A percentile compares a stretch with the other conserved stretches of the same genome.
Conservation (phyloP, 2,888 invertebrate genomes). For the Lochmaea capreae region DNA sequence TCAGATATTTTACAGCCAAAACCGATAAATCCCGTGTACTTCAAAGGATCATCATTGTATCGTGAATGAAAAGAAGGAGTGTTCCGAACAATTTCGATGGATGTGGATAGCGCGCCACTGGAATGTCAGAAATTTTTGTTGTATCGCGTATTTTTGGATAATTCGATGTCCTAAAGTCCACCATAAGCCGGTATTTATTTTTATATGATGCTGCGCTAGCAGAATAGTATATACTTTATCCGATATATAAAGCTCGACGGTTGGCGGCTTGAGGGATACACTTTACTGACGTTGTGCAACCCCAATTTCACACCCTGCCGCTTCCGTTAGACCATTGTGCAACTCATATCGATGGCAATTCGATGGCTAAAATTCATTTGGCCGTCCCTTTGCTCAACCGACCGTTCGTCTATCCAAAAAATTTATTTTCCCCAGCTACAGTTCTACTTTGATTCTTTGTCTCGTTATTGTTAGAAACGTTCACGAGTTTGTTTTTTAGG, state of each 20-base stretch:
- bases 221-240: constrained; percentile 57
- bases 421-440: constrained; percentile 39
- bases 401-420: constrained; percentile 45
- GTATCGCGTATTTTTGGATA: constrained; percentile 47
- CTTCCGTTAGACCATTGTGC: constrained; percentile 58
- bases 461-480: constrained; percentile 18
- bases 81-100: background rate
- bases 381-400: constrained; percentile 53
- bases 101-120: constrained; percentile 10
- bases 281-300: constrained; percentile 61
- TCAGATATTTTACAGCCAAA: background rate
- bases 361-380: constrained; percentile 63
- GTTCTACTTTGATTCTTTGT: constrained; percentile 23
- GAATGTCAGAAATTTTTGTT: constrained; percentile 32
- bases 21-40: background rate
- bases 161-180: constrained; percentile 55
- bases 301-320: constrained; percentile 64
- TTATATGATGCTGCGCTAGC: constrained; percentile 59
- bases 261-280: constrained; percentile 51
- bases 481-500: background rate
- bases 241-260: constrained; percentile 50
- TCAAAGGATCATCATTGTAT: background rate
- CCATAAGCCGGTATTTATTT: constrained; percentile 62
- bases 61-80: background rate
- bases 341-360: constrained; percentile 64